These are phyloP conservation scores for Danio tinwini DNA, from an alignment of 2,797 vertebrate species.

Conservation along the genomic window DNA sequence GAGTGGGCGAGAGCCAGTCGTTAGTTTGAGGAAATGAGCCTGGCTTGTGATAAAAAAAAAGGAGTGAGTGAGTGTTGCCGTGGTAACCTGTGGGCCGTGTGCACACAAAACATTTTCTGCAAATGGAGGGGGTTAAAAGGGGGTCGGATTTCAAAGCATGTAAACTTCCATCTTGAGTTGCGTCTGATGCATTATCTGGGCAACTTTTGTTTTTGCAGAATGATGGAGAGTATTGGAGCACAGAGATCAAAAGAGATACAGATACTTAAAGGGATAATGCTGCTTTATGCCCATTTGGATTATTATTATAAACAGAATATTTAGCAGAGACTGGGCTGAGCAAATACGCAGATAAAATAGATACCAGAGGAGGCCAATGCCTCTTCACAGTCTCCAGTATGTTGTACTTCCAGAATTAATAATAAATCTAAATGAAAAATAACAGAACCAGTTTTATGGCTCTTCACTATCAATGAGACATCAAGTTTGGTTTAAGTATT, in stretches of 20 bases:
- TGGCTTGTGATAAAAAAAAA: constrained; percentile 78
- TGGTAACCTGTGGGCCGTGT: constrained; percentile 78
- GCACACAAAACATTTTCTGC: constrained; percentile 70
- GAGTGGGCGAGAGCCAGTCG: constrained; percentile 2
- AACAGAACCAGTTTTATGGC: too few relatives aligned
- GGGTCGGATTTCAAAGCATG: constrained; percentile 82
- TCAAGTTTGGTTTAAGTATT: too few relatives aligned
- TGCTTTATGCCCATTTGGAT: not conserved
- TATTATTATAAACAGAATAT: constrained; percentile 6
- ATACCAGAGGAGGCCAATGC: not conserved
- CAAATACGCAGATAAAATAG: not conserved
- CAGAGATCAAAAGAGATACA: constrained; percentile 45
- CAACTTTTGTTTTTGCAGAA: constrained; percentile 24
- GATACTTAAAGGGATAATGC: constrained; percentile 51
- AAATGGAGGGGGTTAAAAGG: constrained; percentile 71
- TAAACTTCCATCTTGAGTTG: constrained; percentile 71
- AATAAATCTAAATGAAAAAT: not conserved
- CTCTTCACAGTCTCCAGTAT: too few relatives aligned
- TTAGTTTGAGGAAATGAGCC: constrained; percentile 77
- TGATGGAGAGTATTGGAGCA: constrained; percentile 53
- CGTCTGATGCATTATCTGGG: constrained; percentile 54
- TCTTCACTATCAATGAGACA: too few relatives aligned
- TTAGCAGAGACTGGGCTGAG: not conserved
- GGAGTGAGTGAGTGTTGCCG: constrained; percentile 71
- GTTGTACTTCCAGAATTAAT: not conserved